Evolutionary conservation across 2,797 vertebrate species (phyloP).

Genomic region (Trachurus trachurus): DNA sequence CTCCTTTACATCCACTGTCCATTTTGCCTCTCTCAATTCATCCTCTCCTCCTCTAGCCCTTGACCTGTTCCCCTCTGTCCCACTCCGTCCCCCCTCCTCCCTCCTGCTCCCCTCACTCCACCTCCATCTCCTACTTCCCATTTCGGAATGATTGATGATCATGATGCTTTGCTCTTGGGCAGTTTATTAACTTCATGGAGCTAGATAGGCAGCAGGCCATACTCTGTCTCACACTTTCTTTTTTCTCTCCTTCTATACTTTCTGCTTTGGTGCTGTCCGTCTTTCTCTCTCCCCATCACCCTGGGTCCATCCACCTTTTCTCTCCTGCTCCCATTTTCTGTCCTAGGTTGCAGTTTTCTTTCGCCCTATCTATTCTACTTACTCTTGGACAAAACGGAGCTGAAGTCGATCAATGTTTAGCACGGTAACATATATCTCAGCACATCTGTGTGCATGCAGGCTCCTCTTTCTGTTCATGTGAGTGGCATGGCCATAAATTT

Average conservation of each 20-base stretch:
- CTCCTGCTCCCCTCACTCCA: constrained; percentile 28
- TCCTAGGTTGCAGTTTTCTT: neutral
- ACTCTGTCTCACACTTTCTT: constrained; percentile 37
- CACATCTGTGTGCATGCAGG: constrained; percentile 29
- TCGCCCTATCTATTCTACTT: neutral
- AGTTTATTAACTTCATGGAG: constrained; percentile 81
- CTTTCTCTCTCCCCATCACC: constrained; percentile 6
- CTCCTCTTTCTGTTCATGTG: constrained; percentile 46
- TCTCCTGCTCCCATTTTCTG: neutral
- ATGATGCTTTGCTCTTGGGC: constrained; percentile 75
- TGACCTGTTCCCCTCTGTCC: constrained; percentile 68
- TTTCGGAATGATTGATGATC: constrained; percentile 79
- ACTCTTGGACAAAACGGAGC: constrained; percentile 22
- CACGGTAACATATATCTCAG: constrained; percentile 56
- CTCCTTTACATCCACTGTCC: constrained; percentile 47
- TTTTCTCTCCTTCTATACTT: constrained; percentile 22
- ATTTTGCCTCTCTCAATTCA: constrained; percentile 37
- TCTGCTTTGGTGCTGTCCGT: constrained; percentile 10
- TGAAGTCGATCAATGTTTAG: constrained; percentile 48
- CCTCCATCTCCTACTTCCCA: constrained; percentile 54
- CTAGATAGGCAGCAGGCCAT: constrained; percentile 50
- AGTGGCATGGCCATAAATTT: constrained; percentile 80
- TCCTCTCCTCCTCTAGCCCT: constrained; percentile 58
- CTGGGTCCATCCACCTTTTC: constrained; percentile 20
- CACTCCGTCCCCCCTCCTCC: constrained; percentile 19